Base-by-base conservation (phyloP, 2,888 invertebrate genomes). In the Elysia crispata region DNA sequence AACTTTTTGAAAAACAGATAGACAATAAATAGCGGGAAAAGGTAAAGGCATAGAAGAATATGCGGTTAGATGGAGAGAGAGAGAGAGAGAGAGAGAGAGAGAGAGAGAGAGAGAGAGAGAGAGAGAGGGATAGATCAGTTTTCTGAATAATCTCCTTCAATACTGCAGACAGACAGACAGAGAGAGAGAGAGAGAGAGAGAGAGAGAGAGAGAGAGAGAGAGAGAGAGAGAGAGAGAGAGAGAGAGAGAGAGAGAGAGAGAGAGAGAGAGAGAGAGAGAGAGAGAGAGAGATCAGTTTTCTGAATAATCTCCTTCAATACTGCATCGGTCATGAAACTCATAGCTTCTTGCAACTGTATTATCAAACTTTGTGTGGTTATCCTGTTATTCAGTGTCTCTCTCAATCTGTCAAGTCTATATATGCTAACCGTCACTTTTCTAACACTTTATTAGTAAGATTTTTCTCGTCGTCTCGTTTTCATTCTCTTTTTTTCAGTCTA, bases 231-330 rank as follows among this genome's bases (percentile, higher is more conserved):
- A 28, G 8, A 49, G 23, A 50, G 49, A 67, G 18, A 69, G 11
- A 77, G 49, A 49, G 3, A 23, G 66, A 49, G 25, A 49, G n/a
- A 28, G n/a, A n/a, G 54, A 73, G 25, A 73, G 57, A 73, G 54
- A 54, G 54, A 73, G 73, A 73, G 49, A 50, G 1, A 50, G 73
- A 73, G 73, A 73, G 18, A 73, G 49, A 50, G 73, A 73, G 25
- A 18, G 60, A 50, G 60, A 25, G 66, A 77, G 77, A 77, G 28
- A 28, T n/a, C n/a, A n/a, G n/a, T n/a, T n/a, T n/a, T n/a, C n/a
- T n/a, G n/a, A n/a, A n/a, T n/a, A n/a, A n/a, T n/a, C n/a, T n/a
- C n/a, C n/a, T n/a, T n/a, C n/a, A n/a, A n/a, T n/a, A n/a, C n/a
- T n/a, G n/a, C n/a, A n/a, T n/a, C n/a, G n/a, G n/a, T n/a, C n/a